Conservation (phyloP, 1,140 invertebrate species). For the Amyelois transitella region DNA sequence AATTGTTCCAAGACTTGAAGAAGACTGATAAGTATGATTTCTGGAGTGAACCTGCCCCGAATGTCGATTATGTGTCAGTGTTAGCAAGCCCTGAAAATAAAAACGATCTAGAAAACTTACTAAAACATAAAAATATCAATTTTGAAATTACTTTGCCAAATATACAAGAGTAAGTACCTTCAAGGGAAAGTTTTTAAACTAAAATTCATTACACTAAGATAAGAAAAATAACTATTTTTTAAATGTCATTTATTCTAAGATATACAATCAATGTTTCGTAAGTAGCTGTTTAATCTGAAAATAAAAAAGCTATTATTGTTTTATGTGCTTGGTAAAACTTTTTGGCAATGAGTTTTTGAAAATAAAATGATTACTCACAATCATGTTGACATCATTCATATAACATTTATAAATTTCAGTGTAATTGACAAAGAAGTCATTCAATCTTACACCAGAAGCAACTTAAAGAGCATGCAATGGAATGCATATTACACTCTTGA, state of each 20-base stretch:
- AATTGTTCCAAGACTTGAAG: constrained; percentile 34
- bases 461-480: constrained; percentile 55
- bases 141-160: constrained; percentile 38
- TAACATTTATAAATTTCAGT: constrained; percentile 24
- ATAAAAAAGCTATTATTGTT: too few relatives aligned
- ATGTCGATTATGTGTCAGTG: constrained; percentile 35
- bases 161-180: constrained; percentile 57
- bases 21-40: constrained; percentile 43
- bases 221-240: too few relatives aligned
- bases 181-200: too few relatives aligned
- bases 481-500: constrained; percentile 70
- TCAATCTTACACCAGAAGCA: constrained; percentile 29
- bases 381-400: too few relatives aligned
- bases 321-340: too few relatives aligned
- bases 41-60: constrained; percentile 34
- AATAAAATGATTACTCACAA: too few relatives aligned
- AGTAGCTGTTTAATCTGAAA: too few relatives aligned
- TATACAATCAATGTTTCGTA: too few relatives aligned
- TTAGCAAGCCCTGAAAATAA: constrained; percentile 44
- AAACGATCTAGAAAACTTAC: constrained; percentile 31
- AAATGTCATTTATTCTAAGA: too few relatives aligned
- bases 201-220: too few relatives aligned
- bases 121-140: constrained; percentile 33
- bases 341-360: too few relatives aligned
- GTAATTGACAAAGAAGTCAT: constrained; percentile 42